These are phyloP conservation scores for Alcedo atthis DNA, from an alignment of 2,797 vertebrate species.

Conservation along the genomic window DNA sequence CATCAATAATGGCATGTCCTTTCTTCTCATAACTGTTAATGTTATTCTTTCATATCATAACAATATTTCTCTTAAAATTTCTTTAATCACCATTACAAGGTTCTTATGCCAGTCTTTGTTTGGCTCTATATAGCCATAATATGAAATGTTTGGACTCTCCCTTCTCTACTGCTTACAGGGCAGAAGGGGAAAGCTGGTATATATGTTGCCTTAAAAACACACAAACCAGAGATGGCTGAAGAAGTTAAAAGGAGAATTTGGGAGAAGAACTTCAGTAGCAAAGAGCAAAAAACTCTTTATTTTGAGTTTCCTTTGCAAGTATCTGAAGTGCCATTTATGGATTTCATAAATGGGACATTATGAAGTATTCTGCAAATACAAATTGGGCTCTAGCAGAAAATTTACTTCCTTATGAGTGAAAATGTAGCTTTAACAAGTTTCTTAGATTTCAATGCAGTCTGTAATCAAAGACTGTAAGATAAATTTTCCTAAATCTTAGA, in stretches of 20 bases:
- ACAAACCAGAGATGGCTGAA: not conserved
- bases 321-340: not conserved
- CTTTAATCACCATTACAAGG: not conserved
- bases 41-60: not conserved
- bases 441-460: not conserved
- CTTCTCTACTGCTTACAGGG: not conserved
- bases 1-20: not conserved
- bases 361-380: not conserved
- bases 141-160: not conserved
- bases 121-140: accelerated
- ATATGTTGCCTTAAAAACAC: not conserved
- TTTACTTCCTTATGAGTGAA: not conserved
- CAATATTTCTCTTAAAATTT: not conserved
- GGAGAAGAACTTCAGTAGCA: not conserved
- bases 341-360: not conserved
- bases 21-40: not conserved
- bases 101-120: not conserved
- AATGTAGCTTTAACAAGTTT: not conserved
- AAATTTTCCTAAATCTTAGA: not conserved
- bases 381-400: not conserved
- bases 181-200: not conserved
- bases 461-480: not conserved
- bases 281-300: not conserved
- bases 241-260: not conserved
- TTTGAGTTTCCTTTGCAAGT: not conserved